Evolutionary conservation across 2,888 invertebrate genomes (phyloP), one percentile per base, ranked within the genome.

Genomic region (Tigriopus californicus): DNA sequence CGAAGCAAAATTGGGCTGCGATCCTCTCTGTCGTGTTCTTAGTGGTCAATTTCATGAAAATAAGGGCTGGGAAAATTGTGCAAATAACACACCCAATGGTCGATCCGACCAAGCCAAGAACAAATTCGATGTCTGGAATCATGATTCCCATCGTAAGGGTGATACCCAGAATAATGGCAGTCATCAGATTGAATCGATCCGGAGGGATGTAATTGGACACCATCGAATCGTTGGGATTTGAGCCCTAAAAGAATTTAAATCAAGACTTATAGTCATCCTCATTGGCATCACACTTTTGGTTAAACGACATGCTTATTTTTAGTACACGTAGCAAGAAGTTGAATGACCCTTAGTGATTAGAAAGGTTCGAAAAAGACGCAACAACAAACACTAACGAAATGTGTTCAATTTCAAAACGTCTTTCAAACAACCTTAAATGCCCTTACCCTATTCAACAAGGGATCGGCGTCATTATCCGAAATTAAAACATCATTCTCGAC

Each of bases 71-170:
- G 67, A 94, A 85, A 67, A 95, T 82, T 41, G 92, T 80, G 67
- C 94, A 94, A 64, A 97, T 83, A 64, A 89, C 79, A 13, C 90
- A 85, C 0, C 97, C 97, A 65, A 94, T 90, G 0, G 95, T 94
- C 1, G 95, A 89, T 1, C 97, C 97, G 42, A 91, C 83, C 41
- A 97, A 73, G 0, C 94, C 94, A 61, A 98, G 77, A 59, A 97
- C 88, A 66, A 95, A 79, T 74, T 97, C 90, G 61, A 90, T 88
- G 68, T 89, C 92, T 15, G 97, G 97, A 65, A 95, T 81, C 63
- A 90, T 70, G 56, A 97, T 79, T 13, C 90, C 91, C 60, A 85
- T 78, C 61, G 80, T 72, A 55, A 95, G 75, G 0, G 92, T 83
- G 20, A 79, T 75, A 0, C 77, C 71, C 0, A 97, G 80, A 62